These are phyloP conservation scores for Cerceris ruficornis DNA, from an alignment of 2,888 invertebrate genomes.

Conservation along the genomic window DNA sequence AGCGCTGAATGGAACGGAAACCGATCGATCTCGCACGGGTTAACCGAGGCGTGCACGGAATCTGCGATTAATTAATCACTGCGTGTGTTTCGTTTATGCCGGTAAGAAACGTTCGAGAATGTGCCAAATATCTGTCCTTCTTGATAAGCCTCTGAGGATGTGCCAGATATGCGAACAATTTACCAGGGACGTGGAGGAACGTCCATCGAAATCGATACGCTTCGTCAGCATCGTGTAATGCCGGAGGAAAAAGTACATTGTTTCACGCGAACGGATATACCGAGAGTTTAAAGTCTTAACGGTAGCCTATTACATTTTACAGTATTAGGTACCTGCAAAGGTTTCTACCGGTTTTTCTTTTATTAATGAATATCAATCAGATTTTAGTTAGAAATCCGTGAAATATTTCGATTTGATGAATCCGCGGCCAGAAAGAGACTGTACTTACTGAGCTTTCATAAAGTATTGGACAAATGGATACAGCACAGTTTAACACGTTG, in stretches of 20 bases:
- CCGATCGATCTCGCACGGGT: too few relatives aligned
- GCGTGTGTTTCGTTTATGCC: background rate
- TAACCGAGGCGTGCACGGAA: background rate
- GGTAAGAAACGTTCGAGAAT: background rate
- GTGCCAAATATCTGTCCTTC: background rate
- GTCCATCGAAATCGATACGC: background rate
- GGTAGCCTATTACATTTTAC: background rate
- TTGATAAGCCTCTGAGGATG: background rate
- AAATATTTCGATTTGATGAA: too few relatives aligned
- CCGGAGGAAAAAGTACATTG: background rate
- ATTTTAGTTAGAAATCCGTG: too few relatives aligned
- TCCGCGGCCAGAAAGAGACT: too few relatives aligned
- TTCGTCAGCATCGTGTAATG: background rate
- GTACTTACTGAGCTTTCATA: too few relatives aligned
- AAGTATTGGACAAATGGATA: too few relatives aligned
- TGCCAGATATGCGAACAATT: slow-evolving; percentile 3
- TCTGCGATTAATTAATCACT: background rate
- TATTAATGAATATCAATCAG: too few relatives aligned
- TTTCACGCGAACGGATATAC: background rate
- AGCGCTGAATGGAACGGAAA: too few relatives aligned
- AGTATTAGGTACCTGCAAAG: too few relatives aligned
- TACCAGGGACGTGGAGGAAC: background rate
- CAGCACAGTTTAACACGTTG: too few relatives aligned
- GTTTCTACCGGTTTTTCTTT: too few relatives aligned
- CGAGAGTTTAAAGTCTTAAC: background rate